Evolutionary conservation across 1,140 invertebrate species (phyloP).

Genomic region (Trichomalopsis sarcophagae): DNA sequence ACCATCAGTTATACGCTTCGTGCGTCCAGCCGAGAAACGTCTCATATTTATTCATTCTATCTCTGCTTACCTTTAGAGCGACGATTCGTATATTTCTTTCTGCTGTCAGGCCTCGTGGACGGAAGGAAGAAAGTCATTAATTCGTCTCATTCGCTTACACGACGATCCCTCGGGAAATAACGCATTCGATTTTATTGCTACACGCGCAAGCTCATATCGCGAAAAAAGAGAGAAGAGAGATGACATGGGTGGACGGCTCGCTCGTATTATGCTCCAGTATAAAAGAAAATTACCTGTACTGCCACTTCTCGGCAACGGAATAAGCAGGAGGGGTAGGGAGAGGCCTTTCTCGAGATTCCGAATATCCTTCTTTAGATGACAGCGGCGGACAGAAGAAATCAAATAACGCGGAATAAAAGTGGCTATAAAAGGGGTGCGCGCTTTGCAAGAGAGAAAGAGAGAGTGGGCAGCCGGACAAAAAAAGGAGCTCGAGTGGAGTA

Average conservation of each 20-base stretch:
- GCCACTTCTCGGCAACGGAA: not conserved
- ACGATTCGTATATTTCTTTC: not conserved
- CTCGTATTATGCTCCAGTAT: not conserved
- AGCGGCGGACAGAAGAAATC: conserved; percentile 3
- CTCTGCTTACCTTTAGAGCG: not conserved
- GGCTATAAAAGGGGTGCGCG: conserved; percentile 5
- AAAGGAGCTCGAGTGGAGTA: not conserved
- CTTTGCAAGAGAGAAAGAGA: not conserved
- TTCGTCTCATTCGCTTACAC: not conserved
- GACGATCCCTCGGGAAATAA: not conserved
- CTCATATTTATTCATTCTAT: not conserved
- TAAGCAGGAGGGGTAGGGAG: not conserved
- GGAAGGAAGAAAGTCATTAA: not conserved
- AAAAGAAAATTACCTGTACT: not conserved
- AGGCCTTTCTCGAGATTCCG: not conserved
- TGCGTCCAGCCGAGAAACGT: not conserved
- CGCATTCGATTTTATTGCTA: not conserved
- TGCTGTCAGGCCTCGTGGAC: not conserved
- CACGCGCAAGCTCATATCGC: not conserved
- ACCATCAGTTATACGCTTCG: not conserved
- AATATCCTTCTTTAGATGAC: conserved; percentile 14
- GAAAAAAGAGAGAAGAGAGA: not conserved
- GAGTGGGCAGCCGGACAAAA: not conserved
- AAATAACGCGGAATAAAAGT: conserved; percentile 27
- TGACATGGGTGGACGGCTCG: not conserved